Percentiles rank a stretch among this genome's conserved stretches.
Evolutionary conservation across 2,888 invertebrate species (phyloP).

Genomic region (Macrophya annulata): DNA sequence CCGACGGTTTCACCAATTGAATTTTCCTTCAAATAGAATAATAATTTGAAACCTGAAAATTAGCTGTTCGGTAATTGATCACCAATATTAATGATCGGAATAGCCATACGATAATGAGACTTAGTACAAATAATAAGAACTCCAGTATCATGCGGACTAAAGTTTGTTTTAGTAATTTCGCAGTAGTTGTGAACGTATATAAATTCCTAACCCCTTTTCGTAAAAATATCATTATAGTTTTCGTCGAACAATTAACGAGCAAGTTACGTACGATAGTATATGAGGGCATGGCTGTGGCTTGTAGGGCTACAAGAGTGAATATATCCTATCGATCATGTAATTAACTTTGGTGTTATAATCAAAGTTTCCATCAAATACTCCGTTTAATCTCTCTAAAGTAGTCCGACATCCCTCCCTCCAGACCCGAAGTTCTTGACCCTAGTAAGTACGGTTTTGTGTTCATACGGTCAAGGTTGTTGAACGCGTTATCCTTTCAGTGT

Average conservation of each 20-base stretch:
- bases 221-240: not conserved
- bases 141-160: not conserved
- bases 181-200: not conserved
- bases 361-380: constrained; percentile 49
- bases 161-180: not conserved
- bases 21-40: too few relatives aligned
- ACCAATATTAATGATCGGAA: too few relatives aligned
- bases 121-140: too few relatives aligned
- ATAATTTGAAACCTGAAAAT: too few relatives aligned
- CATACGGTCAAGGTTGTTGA: constrained; percentile 37
- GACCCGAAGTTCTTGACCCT: constrained; percentile 47
- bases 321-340: constrained; percentile 45
- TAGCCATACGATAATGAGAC: too few relatives aligned
- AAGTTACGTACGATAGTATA: not conserved
- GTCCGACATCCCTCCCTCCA: constrained; percentile 29
- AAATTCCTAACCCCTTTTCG: not conserved
- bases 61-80: too few relatives aligned
- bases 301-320: constrained; percentile 1
- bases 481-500: constrained; percentile 19
- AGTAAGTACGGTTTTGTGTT: constrained; percentile 46
- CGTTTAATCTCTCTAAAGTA: constrained; percentile 43
- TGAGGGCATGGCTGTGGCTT: not conserved
- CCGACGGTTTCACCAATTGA: not conserved
- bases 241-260: constrained; percentile 15
- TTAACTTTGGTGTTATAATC: constrained; percentile 51